A percentile compares a stretch with the other conserved stretches of the same genome.
Conservation (phyloP, 2,797 vertebrate species). For the Aeoliscus strigatus region DNA sequence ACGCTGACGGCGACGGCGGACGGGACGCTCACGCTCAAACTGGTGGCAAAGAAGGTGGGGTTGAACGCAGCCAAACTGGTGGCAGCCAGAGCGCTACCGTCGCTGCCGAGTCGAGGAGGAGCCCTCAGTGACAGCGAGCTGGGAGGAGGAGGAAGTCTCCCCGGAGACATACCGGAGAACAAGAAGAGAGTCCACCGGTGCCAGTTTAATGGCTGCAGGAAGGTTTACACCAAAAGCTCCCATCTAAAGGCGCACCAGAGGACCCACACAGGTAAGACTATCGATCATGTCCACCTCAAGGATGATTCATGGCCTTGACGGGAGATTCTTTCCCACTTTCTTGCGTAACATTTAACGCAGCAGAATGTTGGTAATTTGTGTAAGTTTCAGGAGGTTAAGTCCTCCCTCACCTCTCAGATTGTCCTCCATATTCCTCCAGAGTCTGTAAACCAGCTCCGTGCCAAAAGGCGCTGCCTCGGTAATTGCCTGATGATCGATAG, state of each 20-base stretch:
- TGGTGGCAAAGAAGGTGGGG: conserved; percentile 91
- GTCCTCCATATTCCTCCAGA: conserved; percentile 20
- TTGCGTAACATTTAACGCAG: no score
- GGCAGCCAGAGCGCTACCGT: conserved; percentile 70
- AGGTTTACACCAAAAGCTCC: conserved; percentile 99
- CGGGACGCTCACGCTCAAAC: conserved; percentile 90
- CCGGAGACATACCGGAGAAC: conserved; percentile 86
- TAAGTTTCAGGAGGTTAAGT: not conserved
- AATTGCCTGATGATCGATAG: conserved; percentile 59
- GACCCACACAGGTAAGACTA: conserved; percentile 96
- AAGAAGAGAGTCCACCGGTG: conserved; percentile 99
- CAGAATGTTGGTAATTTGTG: not conserved
- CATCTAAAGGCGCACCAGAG: conserved; percentile 99
- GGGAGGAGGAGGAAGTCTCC: conserved; percentile 85
- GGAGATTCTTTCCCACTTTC: conserved; percentile 72
- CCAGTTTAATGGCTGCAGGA: conserved; percentile 97
- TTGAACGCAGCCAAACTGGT: conserved; percentile 82
- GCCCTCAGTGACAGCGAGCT: conserved; percentile 87
- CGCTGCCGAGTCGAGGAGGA: conserved; percentile 70
- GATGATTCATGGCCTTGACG: conserved; percentile 67
- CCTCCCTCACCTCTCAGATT: conserved; percentile 3
- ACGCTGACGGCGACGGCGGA: conserved; percentile 85
- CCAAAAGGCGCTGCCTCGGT: conserved; percentile 41
- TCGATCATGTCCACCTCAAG: no score
- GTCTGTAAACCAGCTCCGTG: conserved; percentile 33